These are phyloP conservation scores for Melanophora roralis DNA, from an alignment of 2,888 invertebrate genomes.

Conservation along the genomic window DNA sequence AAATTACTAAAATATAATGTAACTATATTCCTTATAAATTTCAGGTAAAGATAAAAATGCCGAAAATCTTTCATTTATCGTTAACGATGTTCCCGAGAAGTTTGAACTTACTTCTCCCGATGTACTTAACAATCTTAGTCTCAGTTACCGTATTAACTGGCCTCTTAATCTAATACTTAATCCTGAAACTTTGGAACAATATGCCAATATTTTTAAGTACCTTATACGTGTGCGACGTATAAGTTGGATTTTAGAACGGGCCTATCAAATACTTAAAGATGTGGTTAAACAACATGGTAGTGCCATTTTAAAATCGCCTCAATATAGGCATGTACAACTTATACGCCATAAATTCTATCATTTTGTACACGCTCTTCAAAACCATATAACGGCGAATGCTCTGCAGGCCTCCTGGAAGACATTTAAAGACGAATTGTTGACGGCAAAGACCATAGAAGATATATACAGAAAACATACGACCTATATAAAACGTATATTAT, in stretches of 20 bases:
- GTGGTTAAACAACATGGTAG: constrained; percentile 79
- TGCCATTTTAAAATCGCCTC: constrained; percentile 80
- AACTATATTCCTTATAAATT: neutral
- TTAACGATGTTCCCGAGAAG: constrained; percentile 80
- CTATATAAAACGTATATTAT: constrained; percentile 86
- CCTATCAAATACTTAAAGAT: constrained; percentile 83
- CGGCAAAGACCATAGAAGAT: constrained; percentile 83
- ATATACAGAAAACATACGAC: constrained; percentile 84
- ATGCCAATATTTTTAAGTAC: constrained; percentile 86
- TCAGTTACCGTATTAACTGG: constrained; percentile 86
- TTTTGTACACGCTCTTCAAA: constrained; percentile 85
- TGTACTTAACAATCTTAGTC: constrained; percentile 82
- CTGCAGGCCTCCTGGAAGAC: constrained; percentile 86
- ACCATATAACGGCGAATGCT: constrained; percentile 87
- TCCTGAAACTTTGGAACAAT: constrained; percentile 83
- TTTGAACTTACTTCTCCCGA: constrained; percentile 83
- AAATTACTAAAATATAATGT: no score
- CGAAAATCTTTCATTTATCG: constrained; percentile 81
- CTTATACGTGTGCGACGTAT: constrained; percentile 85
- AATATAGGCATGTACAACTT: constrained; percentile 84
- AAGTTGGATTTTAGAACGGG: constrained; percentile 85
- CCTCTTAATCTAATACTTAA: constrained; percentile 88
- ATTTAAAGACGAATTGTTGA: constrained; percentile 83
- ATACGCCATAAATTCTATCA: constrained; percentile 87
- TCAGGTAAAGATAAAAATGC: constrained; percentile 80